Conservation (phyloP, 2,888 invertebrate genomes). For the Petrolisthes cinctipes region DNA sequence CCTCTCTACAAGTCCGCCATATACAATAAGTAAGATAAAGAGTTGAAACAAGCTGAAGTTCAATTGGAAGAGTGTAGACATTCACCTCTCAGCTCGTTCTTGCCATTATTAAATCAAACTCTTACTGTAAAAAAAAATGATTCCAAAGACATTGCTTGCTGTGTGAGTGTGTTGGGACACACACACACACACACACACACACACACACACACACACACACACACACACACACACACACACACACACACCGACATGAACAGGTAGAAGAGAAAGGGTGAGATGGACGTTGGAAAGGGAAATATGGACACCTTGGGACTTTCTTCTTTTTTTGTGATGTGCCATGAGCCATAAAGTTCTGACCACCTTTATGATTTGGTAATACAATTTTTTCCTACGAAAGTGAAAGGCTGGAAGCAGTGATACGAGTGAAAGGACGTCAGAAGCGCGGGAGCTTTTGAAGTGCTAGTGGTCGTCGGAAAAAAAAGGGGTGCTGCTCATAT, state of each 20-base stretch:
- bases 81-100: too few species aligned
- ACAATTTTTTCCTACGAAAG: not conserved
- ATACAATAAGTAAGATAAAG: too few species aligned
- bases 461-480: not conserved
- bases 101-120: too few species aligned
- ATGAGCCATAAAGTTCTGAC: not conserved
- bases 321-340: not conserved
- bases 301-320: not conserved
- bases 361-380: conserved; percentile 8
- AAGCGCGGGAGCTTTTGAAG: not conserved
- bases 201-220: conserved; percentile 13
- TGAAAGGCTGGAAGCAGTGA: not conserved
- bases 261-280: not conserved
- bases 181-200: conserved; percentile 12
- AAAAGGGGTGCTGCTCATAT: not conserved
- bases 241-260: not conserved
- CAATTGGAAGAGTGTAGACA: too few species aligned
- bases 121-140: too few species aligned
- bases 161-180: not conserved
- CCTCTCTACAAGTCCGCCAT: too few species aligned
- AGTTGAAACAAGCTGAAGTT: too few species aligned
- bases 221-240: conserved; percentile 17
- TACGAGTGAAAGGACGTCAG: not conserved
- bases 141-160: too few species aligned
- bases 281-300: not conserved